Percentiles rank a stretch among this genome's conserved stretches.
These are phyloP conservation scores for Stegostoma tigrinum DNA, from an alignment of 2,113 vertebrate species.

Conservation along the genomic window DNA sequence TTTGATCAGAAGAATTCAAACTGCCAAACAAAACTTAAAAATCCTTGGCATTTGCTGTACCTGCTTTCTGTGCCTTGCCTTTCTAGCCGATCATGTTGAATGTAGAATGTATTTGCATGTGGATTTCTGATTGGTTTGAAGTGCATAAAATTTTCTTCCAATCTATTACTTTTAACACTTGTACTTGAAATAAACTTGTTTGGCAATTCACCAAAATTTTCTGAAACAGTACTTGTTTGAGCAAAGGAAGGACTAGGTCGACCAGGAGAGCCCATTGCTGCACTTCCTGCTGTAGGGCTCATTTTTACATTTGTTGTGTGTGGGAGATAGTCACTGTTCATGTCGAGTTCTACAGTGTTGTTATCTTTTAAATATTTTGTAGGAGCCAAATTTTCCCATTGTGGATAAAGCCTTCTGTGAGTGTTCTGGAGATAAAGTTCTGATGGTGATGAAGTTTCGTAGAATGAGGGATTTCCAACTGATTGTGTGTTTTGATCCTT, in stretches of 20 bases:
- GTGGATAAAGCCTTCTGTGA: neutral
- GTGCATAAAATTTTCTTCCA: slow-evolving; percentile 48
- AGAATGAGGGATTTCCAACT: slow-evolving; percentile 54
- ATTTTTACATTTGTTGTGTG: slow-evolving; percentile 69
- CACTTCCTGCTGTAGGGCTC: slow-evolving; percentile 79
- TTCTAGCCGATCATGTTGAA: slow-evolving; percentile 40
- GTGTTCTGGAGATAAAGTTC: neutral
- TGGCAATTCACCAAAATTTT: slow-evolving; percentile 50
- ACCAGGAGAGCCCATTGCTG: slow-evolving; percentile 82
- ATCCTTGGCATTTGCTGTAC: slow-evolving; percentile 46
- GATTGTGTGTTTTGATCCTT: slow-evolving; percentile 59
- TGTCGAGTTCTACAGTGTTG: neutral
- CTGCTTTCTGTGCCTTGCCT: slow-evolving; percentile 52
- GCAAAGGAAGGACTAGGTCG: slow-evolving; percentile 75
- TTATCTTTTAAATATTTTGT: neutral
- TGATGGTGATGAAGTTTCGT: slow-evolving; percentile 52
- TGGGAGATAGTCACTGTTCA: slow-evolving; percentile 40
- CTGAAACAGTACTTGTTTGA: slow-evolving; percentile 59
- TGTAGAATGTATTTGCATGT: slow-evolving; percentile 19
- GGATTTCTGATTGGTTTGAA: slow-evolving; percentile 51
- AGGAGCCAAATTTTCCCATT: neutral
- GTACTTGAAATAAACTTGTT: slow-evolving; percentile 44
- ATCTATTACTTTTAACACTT: slow-evolving; percentile 45
- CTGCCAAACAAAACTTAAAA: neutral
- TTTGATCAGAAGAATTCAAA: neutral